These are phyloP conservation scores for Eutrigla gurnardus DNA, from an alignment of 2,797 vertebrate species.

Conservation along the genomic window DNA sequence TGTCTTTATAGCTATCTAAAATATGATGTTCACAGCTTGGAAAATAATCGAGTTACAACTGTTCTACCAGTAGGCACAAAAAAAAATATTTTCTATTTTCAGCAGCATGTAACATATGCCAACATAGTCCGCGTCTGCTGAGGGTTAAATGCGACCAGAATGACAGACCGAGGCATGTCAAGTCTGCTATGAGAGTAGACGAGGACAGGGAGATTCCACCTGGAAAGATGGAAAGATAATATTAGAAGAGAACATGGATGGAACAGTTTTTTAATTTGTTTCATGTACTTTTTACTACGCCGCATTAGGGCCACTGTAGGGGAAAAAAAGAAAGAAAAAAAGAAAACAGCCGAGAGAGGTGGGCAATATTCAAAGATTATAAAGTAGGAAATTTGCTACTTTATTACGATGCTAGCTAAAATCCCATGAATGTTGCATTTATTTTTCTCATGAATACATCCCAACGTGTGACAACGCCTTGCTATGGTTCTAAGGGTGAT, in stretches of 20 bases:
- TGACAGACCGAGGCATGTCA: constrained; percentile 2
- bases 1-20: neutral
- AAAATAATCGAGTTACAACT: neutral
- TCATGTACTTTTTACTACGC: no score
- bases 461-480: no score
- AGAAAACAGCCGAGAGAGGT: no score
- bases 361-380: no score
- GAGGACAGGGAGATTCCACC: neutral
- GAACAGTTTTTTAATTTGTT: neutral
- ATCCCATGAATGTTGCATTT: no score
- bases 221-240: neutral
- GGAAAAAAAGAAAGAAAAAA: no score
- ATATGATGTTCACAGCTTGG: neutral
- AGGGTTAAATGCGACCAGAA: neutral
- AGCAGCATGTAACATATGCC: neutral
- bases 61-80: neutral
- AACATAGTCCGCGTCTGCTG: neutral
- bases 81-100: neutral
- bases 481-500: no score
- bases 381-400: no score
- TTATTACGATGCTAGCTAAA: no score
- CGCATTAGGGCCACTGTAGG: no score
- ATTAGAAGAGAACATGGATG: neutral
- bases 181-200: neutral
- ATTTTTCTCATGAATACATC: no score